Conservation (phyloP, 2,797 vertebrate species). For the Oryzias dopingdopingensis region DNA sequence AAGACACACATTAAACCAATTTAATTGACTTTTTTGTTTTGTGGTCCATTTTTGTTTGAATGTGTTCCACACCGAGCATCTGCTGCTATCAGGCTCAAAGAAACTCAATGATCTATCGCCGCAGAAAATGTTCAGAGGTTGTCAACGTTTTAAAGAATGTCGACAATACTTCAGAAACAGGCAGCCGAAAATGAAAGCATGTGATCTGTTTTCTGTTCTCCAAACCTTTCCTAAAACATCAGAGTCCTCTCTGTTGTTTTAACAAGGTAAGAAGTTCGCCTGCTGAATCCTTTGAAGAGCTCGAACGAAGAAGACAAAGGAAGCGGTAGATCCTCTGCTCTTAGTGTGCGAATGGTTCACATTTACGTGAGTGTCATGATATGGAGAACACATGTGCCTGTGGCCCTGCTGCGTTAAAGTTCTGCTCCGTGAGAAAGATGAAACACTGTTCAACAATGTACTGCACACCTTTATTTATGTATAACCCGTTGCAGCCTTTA, state of each 20-base stretch:
- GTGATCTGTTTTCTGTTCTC: conserved; percentile 65
- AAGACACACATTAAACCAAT: no score
- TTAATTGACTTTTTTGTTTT: not conserved
- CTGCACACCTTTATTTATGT: conserved; percentile 8
- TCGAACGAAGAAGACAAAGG: conserved; percentile 62
- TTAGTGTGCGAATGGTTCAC: conserved; percentile 76
- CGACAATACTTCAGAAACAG: conserved; percentile 69
- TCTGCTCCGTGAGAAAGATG: conserved; percentile 49
- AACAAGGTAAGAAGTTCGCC: conserved; percentile 66
- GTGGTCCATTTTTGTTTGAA: conserved; percentile 21
- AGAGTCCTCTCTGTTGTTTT: conserved; percentile 67
- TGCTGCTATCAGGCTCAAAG: conserved; percentile 47
- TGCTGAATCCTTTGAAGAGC: conserved; percentile 72
- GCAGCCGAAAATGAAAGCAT: conserved; percentile 74
- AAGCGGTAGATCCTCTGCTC: conserved; percentile 69
- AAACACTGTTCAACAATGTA: conserved; percentile 55
- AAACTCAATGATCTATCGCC: conserved; percentile 53
- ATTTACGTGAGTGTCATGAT: conserved; percentile 67
- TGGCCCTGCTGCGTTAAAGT: conserved; percentile 55
- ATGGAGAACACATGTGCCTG: conserved; percentile 77
- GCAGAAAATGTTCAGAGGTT: conserved; percentile 74
- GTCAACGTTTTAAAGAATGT: conserved; percentile 78
- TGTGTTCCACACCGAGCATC: conserved; percentile 58
- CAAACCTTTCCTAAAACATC: conserved; percentile 64
- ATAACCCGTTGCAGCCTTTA: not conserved